Evolutionary conservation across 2,888 invertebrate species (phyloP).

Genomic region (Eupithecia dodoneata): DNA sequence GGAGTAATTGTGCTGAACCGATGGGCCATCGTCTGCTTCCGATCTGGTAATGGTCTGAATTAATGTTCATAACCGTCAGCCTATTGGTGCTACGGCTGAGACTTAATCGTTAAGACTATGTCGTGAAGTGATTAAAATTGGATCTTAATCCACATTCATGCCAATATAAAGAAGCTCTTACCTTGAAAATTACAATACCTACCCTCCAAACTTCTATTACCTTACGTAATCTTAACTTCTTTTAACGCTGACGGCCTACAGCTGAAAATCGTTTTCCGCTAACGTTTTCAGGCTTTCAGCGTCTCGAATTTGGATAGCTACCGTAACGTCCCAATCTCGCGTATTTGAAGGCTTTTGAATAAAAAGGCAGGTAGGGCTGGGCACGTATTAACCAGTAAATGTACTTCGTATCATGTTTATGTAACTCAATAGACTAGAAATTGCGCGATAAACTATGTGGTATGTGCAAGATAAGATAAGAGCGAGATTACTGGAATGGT

Average conservation of each 20-base stretch:
- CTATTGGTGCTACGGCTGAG: neutral
- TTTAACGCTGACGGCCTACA: neutral
- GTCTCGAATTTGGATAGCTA: neutral
- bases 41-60: constrained; percentile 60
- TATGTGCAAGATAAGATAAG: constrained; percentile 40
- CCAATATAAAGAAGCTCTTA: neutral
- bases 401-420: constrained; percentile 28
- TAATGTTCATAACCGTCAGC: constrained; percentile 37
- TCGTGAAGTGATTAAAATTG: neutral
- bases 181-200: neutral
- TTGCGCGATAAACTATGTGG: constrained; percentile 34
- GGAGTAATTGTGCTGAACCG: constrained; percentile 74
- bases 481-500: constrained; percentile 20
- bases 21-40: constrained; percentile 66
- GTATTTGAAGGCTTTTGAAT: neutral
- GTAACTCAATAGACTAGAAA: constrained; percentile 36
- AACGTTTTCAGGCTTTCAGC: neutral
- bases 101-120: neutral
- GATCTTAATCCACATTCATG: neutral
- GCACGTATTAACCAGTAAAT: neutral
- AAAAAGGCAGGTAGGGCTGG: neutral
- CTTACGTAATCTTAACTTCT: neutral
- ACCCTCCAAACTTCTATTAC: neutral
- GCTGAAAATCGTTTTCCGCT: neutral
- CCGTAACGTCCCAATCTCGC: neutral